A percentile compares a stretch with the other conserved stretches of the same genome.
These are phyloP conservation scores for Galendromus occidentalis DNA, from an alignment of 1,140 invertebrate genomes.

Conservation along the genomic window DNA sequence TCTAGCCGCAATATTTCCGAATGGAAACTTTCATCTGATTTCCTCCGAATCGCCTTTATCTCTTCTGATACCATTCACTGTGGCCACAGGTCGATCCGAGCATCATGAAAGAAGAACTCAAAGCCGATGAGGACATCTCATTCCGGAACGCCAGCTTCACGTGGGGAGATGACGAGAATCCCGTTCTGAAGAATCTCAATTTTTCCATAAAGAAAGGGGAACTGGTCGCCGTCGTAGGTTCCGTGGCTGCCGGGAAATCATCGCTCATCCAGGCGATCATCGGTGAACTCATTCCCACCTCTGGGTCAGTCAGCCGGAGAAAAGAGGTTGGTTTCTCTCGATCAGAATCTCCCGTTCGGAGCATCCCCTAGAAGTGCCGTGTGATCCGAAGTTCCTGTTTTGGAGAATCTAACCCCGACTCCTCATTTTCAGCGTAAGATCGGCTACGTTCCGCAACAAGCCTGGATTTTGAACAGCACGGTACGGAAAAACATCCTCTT, in stretches of 20 bases:
- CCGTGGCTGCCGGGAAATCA: constrained; percentile 35
- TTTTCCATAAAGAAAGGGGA: constrained; percentile 33
- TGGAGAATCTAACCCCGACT: too few relatives aligned
- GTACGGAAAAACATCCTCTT: constrained; percentile 32
- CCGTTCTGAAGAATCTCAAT: constrained; percentile 19
- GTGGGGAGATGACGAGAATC: constrained; percentile 17
- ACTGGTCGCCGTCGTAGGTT: constrained; percentile 32
- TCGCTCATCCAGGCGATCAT: constrained; percentile 35
- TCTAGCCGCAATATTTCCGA: too few relatives aligned
- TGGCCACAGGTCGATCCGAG: neutral
- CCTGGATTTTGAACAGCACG: constrained; percentile 33
- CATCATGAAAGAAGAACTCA: neutral
- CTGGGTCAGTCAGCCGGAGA: constrained; percentile 28
- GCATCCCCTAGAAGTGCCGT: neutral
- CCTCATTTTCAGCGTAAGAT: constrained; percentile 6
- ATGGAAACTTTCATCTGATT: too few relatives aligned
- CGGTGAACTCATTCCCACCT: constrained; percentile 31
- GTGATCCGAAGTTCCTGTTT: neutral
- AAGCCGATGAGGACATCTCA: constrained; percentile 10
- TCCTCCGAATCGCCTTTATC: too few relatives aligned
- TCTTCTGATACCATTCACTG: too few relatives aligned
- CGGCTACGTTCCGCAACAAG: constrained; percentile 32
- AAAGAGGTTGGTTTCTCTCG: constrained; percentile 30
- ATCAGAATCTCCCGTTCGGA: neutral
- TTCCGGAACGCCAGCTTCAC: constrained; percentile 19